Percentiles rank a stretch among this genome's conserved stretches.
These are phyloP conservation scores for Psylliodes chrysocephalus DNA, from an alignment of 2,888 invertebrate species.

Conservation along the genomic window DNA sequence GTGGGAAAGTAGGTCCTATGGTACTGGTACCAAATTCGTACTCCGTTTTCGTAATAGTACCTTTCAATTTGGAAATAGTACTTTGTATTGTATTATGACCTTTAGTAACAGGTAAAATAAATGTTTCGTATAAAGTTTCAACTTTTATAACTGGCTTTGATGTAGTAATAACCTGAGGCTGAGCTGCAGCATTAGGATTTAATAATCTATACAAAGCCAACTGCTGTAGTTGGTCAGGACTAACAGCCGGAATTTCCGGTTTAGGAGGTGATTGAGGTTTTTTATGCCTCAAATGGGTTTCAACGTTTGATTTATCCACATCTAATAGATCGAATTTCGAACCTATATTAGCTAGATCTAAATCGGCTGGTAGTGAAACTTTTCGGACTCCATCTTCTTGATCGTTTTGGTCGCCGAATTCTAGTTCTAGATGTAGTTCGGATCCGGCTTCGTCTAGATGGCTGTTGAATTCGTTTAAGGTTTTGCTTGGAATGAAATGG, in stretches of 20 bases:
- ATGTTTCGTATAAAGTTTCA: conserved; percentile 85
- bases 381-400: conserved; percentile 66
- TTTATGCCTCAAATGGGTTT: conserved; percentile 67
- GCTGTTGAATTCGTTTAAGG: conserved; percentile 88
- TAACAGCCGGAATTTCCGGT: conserved; percentile 58
- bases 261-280: conserved; percentile 58
- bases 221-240: conserved; percentile 55
- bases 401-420: conserved; percentile 84
- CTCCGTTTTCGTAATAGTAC: conserved; percentile 82
- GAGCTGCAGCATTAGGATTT: conserved; percentile 75
- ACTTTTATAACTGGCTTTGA: conserved; percentile 80
- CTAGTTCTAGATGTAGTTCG: conserved; percentile 85
- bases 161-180: conserved; percentile 79
- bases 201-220: conserved; percentile 71
- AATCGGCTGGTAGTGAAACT: conserved; percentile 71
- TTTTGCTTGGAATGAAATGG: conserved; percentile 87
- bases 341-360: conserved; percentile 78
- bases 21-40: conserved; percentile 82
- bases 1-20: conserved; percentile 67
- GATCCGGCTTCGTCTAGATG: conserved; percentile 90
- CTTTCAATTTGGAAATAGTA: conserved; percentile 81
- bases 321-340: conserved; percentile 78
- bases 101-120: conserved; percentile 81
- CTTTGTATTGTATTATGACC: conserved; percentile 80
- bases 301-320: conserved; percentile 73